Percentiles rank a stretch among this genome's conserved stretches.
Conservation (phyloP, 1,140 invertebrate genomes). For the Rhopalosiphum padi region DNA sequence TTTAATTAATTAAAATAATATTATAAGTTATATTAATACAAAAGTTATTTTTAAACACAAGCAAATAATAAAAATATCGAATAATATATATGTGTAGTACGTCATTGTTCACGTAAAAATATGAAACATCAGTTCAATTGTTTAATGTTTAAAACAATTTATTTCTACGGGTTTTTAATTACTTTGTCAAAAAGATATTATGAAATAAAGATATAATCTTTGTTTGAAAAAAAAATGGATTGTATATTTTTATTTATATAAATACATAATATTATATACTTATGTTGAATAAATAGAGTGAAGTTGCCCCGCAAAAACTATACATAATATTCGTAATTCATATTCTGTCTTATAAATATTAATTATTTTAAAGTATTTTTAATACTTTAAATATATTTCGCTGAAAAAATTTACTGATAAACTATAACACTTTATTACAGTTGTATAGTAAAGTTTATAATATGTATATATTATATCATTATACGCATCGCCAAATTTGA, state of each 20-base stretch:
- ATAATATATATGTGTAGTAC: neutral
- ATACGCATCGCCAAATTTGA: neutral
- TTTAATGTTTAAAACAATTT: neutral
- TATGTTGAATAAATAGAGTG: neutral
- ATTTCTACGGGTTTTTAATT: neutral
- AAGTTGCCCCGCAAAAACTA: neutral
- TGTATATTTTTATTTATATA: neutral
- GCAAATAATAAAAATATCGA: no score
- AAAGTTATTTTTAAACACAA: neutral
- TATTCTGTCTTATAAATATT: neutral
- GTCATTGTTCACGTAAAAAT: neutral
- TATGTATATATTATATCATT: neutral
- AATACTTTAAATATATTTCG: neutral
- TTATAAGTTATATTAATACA: neutral
- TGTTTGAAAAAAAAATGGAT: neutral
- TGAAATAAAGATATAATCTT: neutral
- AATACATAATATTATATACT: neutral
- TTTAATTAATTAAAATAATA: neutral
- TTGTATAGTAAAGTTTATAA: neutral
- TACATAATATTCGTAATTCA: neutral
- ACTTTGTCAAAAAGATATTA: neutral
- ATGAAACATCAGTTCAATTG: neutral
- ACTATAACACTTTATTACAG: neutral
- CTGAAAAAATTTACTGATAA: neutral
- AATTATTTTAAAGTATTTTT: neutral